phyloP scores from a whole-genome alignment of 2,888 invertebrate species.

The Orchesellides sinensis region DNA sequence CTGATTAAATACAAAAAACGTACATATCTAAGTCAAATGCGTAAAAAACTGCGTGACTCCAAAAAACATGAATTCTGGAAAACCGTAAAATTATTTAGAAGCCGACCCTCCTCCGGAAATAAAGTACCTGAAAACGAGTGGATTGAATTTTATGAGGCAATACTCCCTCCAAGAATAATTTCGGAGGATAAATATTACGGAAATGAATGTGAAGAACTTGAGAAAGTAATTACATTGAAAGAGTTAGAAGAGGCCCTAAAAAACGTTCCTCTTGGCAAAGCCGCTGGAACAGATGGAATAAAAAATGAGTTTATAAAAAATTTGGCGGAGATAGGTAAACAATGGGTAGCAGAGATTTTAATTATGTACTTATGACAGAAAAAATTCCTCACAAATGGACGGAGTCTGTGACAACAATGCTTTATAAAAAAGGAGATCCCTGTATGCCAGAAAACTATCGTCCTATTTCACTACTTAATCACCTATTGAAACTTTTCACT shows the following conservation, averaged over 20 bases:
- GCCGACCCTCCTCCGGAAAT: not conserved
- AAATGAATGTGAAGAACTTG: slow-evolving; percentile 19
- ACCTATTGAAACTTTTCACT: slow-evolving; percentile 59
- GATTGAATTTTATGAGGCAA: slow-evolving; percentile 31
- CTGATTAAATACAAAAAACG: not conserved
- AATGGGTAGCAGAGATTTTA: slow-evolving; percentile 27
- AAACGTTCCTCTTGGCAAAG: slow-evolving; percentile 37
- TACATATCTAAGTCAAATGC: not conserved
- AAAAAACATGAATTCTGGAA: slow-evolving; percentile 39
- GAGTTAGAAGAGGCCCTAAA: slow-evolving; percentile 45
- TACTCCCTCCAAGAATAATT: slow-evolving; percentile 1
- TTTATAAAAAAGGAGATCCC: slow-evolving; percentile 62
- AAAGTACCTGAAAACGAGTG: slow-evolving; percentile 2
- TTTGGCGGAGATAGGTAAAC: not conserved
- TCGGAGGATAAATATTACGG: not conserved
- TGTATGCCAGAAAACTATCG: slow-evolving; percentile 59
- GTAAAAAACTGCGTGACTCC: slow-evolving; percentile 19
- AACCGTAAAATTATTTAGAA: slow-evolving; percentile 31
- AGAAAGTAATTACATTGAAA: slow-evolving; percentile 10
- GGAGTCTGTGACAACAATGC: slow-evolving; percentile 19
- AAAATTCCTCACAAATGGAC: slow-evolving; percentile 42
- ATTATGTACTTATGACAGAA: slow-evolving; percentile 29
- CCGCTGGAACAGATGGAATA: slow-evolving; percentile 56
- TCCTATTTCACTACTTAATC: slow-evolving; percentile 48
- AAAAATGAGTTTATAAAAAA: slow-evolving; percentile 64